phyloP scores from a whole-genome alignment of 1,140 invertebrate species.

The Elysia chlorotica region DNA sequence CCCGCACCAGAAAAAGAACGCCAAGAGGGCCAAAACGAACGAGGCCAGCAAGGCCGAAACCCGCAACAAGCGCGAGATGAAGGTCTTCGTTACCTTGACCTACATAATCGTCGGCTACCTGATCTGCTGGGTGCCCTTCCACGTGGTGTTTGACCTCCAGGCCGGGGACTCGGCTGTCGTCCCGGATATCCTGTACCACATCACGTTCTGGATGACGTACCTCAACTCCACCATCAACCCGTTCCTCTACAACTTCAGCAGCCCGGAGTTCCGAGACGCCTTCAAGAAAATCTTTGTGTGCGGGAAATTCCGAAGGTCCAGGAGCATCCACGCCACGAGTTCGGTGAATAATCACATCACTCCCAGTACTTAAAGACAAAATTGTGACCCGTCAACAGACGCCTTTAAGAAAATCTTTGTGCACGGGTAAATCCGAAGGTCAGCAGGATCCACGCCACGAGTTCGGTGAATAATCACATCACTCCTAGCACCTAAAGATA shows the following conservation, averaged over 20 bases:
- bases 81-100: conserved; percentile 45
- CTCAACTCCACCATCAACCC: conserved; percentile 58
- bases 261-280: conserved; percentile 41
- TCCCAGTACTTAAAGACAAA: too few species aligned
- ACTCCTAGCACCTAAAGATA: too few species aligned
- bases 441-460: too few species aligned
- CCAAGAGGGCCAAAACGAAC: too few species aligned
- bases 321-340: too few species aligned
- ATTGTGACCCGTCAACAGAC: too few species aligned
- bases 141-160: conserved; percentile 51
- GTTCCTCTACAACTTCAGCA: conserved; percentile 55
- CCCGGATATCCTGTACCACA: conserved; percentile 33
- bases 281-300: conserved; percentile 42
- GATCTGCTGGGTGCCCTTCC: conserved; percentile 53
- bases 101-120: conserved; percentile 50
- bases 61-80: conserved; percentile 22
- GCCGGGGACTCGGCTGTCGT: conserved; percentile 38
- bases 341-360: too few species aligned
- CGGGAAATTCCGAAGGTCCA: not conserved
- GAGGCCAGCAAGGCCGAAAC: not conserved
- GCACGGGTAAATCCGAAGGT: too few species aligned
- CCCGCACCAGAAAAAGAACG: too few species aligned
- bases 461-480: too few species aligned
- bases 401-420: too few species aligned
- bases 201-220: conserved; percentile 55